These are phyloP conservation scores for Drosophila ananassae DNA, from an alignment of 1,140 invertebrate species.

Conservation along the genomic window DNA sequence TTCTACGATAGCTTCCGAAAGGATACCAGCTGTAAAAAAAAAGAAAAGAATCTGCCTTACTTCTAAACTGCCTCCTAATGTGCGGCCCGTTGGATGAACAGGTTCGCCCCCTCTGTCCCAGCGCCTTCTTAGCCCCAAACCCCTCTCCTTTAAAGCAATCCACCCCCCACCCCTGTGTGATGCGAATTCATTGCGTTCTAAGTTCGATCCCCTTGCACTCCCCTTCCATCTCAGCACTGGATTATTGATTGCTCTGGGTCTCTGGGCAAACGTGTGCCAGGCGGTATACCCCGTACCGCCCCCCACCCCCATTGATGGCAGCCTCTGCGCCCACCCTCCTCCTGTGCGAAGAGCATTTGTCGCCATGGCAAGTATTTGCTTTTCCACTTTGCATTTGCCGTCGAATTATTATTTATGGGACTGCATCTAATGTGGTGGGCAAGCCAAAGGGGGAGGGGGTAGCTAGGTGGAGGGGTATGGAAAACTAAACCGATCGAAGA, in stretches of 20 bases:
- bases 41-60: constrained; percentile 45
- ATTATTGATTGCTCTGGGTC: constrained; percentile 81
- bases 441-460: background rate
- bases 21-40: constrained; percentile 29
- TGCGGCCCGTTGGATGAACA: constrained; percentile 50
- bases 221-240: constrained; percentile 6
- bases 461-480: background rate
- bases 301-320: background rate
- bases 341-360: constrained; percentile 50
- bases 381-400: constrained; percentile 57
- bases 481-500: constrained; percentile 10
- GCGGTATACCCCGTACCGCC: background rate
- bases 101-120: constrained; percentile 18
- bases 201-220: constrained; percentile 16
- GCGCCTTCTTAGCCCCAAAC: background rate
- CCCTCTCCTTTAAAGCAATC: too few relatives aligned
- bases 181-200: constrained; percentile 44
- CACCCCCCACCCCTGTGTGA: background rate
- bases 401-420: constrained; percentile 78
- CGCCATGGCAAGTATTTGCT: constrained; percentile 65
- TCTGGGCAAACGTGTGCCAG: constrained; percentile 70
- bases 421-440: constrained; percentile 55
- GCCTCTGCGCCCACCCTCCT: background rate
- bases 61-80: constrained; percentile 48
- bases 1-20: constrained; percentile 25